These are phyloP conservation scores for Notamacropus eugenii DNA, from an alignment of 2,797 vertebrate species.

Conservation along the genomic window DNA sequence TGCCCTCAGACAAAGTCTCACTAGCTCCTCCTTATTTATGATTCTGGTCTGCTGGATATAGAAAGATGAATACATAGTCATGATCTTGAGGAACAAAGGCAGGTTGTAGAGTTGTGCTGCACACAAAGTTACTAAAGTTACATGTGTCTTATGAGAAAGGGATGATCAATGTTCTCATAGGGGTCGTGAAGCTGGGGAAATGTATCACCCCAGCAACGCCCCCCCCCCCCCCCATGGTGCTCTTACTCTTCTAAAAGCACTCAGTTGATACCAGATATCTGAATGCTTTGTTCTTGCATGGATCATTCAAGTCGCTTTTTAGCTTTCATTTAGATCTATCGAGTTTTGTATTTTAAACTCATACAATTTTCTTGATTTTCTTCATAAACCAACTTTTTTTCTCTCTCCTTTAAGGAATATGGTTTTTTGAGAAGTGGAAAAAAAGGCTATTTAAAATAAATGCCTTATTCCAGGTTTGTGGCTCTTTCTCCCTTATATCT, in stretches of 20 bases:
- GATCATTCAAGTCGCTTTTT: background rate
- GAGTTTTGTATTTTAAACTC: background rate
- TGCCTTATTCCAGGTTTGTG: background rate
- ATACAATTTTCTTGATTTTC: background rate
- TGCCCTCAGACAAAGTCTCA: background rate
- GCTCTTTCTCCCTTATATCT: background rate
- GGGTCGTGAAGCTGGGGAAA: background rate
- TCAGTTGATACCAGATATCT: background rate
- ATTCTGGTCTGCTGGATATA: background rate
- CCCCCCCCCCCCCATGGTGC: background rate
- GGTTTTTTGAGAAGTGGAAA: background rate
- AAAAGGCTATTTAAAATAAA: slow-evolving; percentile 13
- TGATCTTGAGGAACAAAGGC: background rate
- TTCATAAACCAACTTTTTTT: background rate
- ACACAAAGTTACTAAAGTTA: background rate
- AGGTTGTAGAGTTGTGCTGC: background rate
- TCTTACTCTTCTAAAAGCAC: background rate
- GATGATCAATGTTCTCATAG: background rate
- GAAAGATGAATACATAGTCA: background rate
- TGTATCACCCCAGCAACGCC: background rate
- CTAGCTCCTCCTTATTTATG: background rate
- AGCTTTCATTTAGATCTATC: background rate
- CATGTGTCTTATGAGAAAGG: background rate
- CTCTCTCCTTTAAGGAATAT: background rate
- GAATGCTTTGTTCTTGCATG: background rate